These are phyloP conservation scores for Toxonevra muliebris DNA, from an alignment of 2,888 invertebrate species.

Conservation along the genomic window DNA sequence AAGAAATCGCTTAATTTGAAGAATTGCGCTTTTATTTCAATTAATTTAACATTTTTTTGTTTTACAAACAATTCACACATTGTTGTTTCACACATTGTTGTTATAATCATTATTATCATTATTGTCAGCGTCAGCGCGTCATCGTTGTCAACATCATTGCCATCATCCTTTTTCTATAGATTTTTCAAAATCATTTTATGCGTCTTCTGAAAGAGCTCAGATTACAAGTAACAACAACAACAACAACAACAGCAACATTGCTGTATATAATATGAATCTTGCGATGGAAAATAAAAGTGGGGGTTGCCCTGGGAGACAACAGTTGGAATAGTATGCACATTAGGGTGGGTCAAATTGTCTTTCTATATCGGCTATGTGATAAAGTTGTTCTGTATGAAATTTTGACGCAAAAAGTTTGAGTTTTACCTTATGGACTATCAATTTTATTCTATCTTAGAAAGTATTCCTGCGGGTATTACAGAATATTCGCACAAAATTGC, in stretches of 20 bases:
- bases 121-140: conserved; percentile 3
- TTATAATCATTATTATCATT: neutral
- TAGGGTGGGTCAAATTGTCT: too few relatives aligned
- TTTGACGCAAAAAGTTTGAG: too few relatives aligned
- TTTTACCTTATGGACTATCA: too few relatives aligned
- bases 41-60: neutral
- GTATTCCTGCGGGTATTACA: too few relatives aligned
- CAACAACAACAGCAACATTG: conserved; percentile 18
- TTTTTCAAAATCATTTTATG: conserved; percentile 31
- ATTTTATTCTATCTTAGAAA: too few relatives aligned
- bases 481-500: too few relatives aligned
- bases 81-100: neutral
- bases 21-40: neutral
- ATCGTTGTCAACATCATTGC: conserved; percentile 24
- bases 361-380: too few relatives aligned
- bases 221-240: conserved; percentile 40
- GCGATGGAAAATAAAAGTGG: conserved; percentile 15
- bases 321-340: conserved; percentile 25
- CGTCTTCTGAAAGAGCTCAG: conserved; percentile 40
- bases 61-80: neutral
- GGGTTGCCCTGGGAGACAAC: conserved; percentile 40
- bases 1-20: neutral
- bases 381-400: too few relatives aligned
- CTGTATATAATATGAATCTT: neutral
- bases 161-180: conserved; percentile 34